A percentile compares a stretch with the other conserved stretches of the same genome.
Evolutionary conservation across 2,888 invertebrate genomes (phyloP).

Genomic region (Drosophila greeni): DNA sequence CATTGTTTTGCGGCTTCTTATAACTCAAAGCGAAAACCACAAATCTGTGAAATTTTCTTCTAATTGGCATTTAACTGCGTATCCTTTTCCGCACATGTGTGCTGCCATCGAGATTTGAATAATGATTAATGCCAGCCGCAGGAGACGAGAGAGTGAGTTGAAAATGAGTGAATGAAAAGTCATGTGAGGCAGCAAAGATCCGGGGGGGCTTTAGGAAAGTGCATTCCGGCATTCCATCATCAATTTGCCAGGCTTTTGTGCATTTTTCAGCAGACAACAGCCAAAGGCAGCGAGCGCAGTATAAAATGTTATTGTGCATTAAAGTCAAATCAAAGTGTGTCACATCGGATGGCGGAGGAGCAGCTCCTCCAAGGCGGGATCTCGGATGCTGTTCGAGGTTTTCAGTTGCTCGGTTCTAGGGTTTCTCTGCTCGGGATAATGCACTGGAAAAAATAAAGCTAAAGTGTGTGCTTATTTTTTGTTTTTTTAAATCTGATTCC

Average conservation of each 20-base stretch:
- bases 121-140: conserved; percentile 49
- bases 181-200: conserved; percentile 27
- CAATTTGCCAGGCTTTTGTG: conserved; percentile 59
- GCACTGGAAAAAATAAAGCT: neutral
- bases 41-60: conserved; percentile 35
- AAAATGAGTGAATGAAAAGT: conserved; percentile 13
- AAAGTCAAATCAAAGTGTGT: conserved; percentile 71
- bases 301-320: conserved; percentile 66
- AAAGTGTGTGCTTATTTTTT: neutral
- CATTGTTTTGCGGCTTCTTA: conserved; percentile 45
- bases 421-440: neutral
- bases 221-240: conserved; percentile 51
- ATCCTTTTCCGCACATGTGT: conserved; percentile 28
- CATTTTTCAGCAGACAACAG: conserved; percentile 45
- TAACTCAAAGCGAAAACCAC: conserved; percentile 44
- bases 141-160: no score
- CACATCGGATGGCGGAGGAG: conserved; percentile 30
- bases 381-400: conserved; percentile 16
- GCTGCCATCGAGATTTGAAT: conserved; percentile 30
- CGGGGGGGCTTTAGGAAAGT: conserved; percentile 42
- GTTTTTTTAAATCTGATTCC: no score
- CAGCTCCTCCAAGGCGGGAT: conserved; percentile 2
- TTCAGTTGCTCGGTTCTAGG: conserved; percentile 2
- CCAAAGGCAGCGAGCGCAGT: conserved; percentile 39
- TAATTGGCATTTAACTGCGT: conserved; percentile 54